These are phyloP conservation scores for Muscicapa striata DNA, from an alignment of 2,797 vertebrate species.

Conservation along the genomic window DNA sequence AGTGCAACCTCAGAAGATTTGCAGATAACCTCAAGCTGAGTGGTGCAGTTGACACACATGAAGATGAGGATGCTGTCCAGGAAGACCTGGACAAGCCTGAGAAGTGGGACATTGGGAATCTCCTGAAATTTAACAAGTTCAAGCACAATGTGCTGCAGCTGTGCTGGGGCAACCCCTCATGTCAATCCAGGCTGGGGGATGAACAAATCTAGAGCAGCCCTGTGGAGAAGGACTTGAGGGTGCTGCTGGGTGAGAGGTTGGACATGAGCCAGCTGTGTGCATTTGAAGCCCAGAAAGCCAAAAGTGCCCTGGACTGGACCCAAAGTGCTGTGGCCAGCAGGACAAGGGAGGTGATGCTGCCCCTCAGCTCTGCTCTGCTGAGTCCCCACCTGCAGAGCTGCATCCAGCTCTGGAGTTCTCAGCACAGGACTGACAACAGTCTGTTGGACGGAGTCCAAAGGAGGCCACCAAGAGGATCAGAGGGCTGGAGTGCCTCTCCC, in stretches of 20 bases:
- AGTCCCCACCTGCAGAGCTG: background rate
- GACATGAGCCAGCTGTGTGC: background rate
- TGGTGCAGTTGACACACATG: fast-evolving
- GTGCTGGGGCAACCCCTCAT: fast-evolving
- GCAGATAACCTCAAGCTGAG: background rate
- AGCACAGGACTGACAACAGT: background rate
- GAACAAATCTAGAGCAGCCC: background rate
- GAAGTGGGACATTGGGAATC: too few species aligned
- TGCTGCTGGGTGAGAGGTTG: background rate
- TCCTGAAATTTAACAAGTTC: background rate
- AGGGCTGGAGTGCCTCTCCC: background rate
- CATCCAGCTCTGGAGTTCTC: background rate
- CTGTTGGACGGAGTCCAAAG: background rate
- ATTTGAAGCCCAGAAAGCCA: background rate
- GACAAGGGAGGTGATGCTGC: background rate
- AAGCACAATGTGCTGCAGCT: background rate
- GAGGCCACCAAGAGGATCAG: too few species aligned
- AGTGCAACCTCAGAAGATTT: background rate
- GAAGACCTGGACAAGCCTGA: background rate
- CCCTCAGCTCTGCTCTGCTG: background rate
- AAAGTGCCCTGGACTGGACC: background rate
- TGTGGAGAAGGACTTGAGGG: fast-evolving
- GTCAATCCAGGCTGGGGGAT: background rate
- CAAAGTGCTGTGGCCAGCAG: background rate
- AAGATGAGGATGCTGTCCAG: background rate